Conservation (phyloP, 2,888 invertebrate species). For the Melanostoma scalare region DNA sequence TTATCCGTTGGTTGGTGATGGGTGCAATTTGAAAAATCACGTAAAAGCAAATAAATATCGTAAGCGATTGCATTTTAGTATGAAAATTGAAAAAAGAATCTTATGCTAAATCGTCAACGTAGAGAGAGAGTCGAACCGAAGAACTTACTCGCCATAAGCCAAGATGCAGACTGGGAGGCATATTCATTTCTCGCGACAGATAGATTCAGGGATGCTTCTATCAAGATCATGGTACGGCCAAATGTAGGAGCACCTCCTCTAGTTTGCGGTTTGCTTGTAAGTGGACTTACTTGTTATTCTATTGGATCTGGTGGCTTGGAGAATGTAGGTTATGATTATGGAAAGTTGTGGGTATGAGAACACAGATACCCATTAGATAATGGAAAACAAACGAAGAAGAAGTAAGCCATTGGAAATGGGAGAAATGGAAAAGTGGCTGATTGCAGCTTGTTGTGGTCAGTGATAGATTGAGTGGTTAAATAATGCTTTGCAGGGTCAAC, state of each 20-base stretch:
- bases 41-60: conserved; percentile 55
- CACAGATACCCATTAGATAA: conserved; percentile 41
- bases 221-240: conserved; percentile 33
- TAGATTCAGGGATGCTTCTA: conserved; percentile 53
- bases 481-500: conserved; percentile 39
- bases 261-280: conserved; percentile 35
- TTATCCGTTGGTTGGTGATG: conserved; percentile 51
- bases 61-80: conserved; percentile 47
- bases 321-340: conserved; percentile 57
- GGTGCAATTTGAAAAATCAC: conserved; percentile 48
- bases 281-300: conserved; percentile 52
- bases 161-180: conserved; percentile 54
- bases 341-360: conserved; percentile 45
- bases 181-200: conserved; percentile 16
- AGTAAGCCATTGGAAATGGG: conserved; percentile 43
- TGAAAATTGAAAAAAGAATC: no score
- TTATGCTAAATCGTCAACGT: not conserved
- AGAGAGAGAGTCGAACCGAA: conserved; percentile 15
- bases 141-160: conserved; percentile 54
- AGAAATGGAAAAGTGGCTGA: conserved; percentile 22
- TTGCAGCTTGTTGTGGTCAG: not conserved
- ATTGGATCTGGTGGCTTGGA: conserved; percentile 12
- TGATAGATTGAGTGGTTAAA: conserved; percentile 45
- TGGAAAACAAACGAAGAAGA: conserved; percentile 38
- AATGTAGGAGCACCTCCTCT: not conserved